A percentile compares a stretch with the other conserved stretches of the same genome.
Conservation (phyloP, 2,888 invertebrate species). For the Hirtodrosophila confusa region DNA sequence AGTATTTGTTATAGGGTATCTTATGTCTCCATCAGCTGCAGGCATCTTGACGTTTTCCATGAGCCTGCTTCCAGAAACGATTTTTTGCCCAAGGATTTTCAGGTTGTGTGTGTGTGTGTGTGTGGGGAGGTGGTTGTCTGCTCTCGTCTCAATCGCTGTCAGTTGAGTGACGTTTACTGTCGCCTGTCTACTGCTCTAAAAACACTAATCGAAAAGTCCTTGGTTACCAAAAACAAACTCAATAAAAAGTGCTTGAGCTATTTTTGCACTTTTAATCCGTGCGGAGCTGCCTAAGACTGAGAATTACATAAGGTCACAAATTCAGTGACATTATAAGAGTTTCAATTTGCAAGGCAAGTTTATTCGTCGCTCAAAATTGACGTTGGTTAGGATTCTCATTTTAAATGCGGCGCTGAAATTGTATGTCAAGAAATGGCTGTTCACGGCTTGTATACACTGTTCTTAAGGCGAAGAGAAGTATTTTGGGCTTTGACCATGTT, state of each 20-base stretch:
- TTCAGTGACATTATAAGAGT: too few species aligned
- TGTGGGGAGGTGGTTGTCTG: conserved; percentile 4
- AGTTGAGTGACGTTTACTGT: conserved; percentile 38
- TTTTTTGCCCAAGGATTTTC: background rate
- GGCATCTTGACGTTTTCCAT: background rate
- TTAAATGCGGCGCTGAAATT: too few species aligned
- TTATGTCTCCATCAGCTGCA: background rate
- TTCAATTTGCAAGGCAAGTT: too few species aligned
- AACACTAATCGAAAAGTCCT: conserved; percentile 40
- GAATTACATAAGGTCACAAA: too few species aligned
- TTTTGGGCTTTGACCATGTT: too few species aligned
- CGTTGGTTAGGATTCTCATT: too few species aligned
- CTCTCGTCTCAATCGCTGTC: conserved; percentile 23
- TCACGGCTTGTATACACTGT: too few species aligned
- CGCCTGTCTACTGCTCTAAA: conserved; percentile 42
- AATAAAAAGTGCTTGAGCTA: conserved; percentile 7
- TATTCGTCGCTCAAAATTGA: too few species aligned
- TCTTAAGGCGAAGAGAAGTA: too few species aligned
- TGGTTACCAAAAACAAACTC: conserved; percentile 23
- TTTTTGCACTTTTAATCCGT: too few species aligned
- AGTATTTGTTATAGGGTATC: background rate
- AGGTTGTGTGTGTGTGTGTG: conserved; percentile 5
- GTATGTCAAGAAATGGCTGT: too few species aligned
- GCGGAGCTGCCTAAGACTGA: too few species aligned
- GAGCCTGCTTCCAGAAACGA: background rate